phyloP scores from a whole-genome alignment of 2,888 invertebrate species.

The Trichopria drosophilae region DNA sequence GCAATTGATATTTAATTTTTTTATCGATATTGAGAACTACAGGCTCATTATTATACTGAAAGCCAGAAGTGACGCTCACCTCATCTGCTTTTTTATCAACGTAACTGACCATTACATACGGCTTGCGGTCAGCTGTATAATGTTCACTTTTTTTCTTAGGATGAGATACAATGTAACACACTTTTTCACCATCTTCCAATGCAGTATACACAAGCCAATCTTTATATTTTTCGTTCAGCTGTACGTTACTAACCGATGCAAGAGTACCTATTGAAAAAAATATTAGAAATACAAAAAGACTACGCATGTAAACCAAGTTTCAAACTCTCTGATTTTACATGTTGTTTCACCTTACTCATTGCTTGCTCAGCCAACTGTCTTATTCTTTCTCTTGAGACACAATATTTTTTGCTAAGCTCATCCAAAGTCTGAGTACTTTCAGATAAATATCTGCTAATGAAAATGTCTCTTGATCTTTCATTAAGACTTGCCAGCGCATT shows the following conservation, averaged over 20 bases:
- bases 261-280: constrained; percentile 17
- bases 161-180: constrained; percentile 14
- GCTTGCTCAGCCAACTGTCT: constrained; percentile 14
- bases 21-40: constrained; percentile 16
- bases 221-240: constrained; percentile 16
- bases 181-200: constrained; percentile 15
- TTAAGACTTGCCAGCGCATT: constrained; percentile 11
- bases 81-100: constrained; percentile 18
- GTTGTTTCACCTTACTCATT: constrained; percentile 10
- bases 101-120: constrained; percentile 17
- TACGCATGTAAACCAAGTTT: constrained; percentile 17
- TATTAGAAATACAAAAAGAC: constrained; percentile 17
- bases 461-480: constrained; percentile 12
- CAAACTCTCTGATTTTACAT: constrained; percentile 16
- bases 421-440: constrained; percentile 12
- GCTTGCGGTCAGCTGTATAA: constrained; percentile 16
- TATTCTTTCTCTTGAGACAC: constrained; percentile 16
- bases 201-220: constrained; percentile 16
- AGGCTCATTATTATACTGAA: constrained; percentile 15
- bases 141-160: constrained; percentile 14
- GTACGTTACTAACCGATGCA: constrained; percentile 15
- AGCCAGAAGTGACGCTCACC: constrained; percentile 16
- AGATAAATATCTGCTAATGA: constrained; percentile 7
- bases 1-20: constrained; percentile 17
- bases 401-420: constrained; percentile 12